These are phyloP conservation scores for Coenonympha arcania DNA, from an alignment of 2,888 invertebrate species.

Conservation along the genomic window DNA sequence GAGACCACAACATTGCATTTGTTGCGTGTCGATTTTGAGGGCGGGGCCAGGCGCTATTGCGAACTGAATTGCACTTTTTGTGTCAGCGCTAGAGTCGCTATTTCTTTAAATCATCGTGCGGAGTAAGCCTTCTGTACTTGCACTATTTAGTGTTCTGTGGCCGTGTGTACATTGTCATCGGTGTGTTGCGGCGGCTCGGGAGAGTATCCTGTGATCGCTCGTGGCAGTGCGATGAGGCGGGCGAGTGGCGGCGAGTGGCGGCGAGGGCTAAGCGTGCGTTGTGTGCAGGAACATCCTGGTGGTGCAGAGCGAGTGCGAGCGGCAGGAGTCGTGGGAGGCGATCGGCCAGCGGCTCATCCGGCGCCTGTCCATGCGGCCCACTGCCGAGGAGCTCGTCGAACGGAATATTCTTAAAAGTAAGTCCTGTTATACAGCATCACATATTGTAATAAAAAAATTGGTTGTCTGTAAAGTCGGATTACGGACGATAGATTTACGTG, in stretches of 20 bases:
- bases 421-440: constrained; percentile 40
- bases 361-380: constrained; percentile 97
- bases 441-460: too few species aligned
- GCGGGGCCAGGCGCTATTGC: too few species aligned
- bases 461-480: too few species aligned
- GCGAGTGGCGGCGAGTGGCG: not conserved
- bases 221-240: not conserved
- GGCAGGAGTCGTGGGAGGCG: constrained; percentile 93
- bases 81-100: too few species aligned
- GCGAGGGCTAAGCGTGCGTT: constrained; percentile 9
- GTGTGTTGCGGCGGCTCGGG: constrained; percentile 32
- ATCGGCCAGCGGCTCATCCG: constrained; percentile 95
- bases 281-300: constrained; percentile 87
- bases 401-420: constrained; percentile 98
- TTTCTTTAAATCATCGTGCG: too few species aligned
- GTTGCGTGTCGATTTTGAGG: too few species aligned
- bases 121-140: too few species aligned
- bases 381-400: constrained; percentile 97
- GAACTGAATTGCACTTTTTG: too few species aligned
- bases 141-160: too few species aligned
- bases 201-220: constrained; percentile 40
- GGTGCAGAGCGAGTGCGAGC: constrained; percentile 91
- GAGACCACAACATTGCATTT: too few species aligned
- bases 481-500: too few species aligned
- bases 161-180: constrained; percentile 42